These are phyloP conservation scores for Anastatus disparis DNA, from an alignment of 1,140 invertebrate genomes.

Conservation along the genomic window DNA sequence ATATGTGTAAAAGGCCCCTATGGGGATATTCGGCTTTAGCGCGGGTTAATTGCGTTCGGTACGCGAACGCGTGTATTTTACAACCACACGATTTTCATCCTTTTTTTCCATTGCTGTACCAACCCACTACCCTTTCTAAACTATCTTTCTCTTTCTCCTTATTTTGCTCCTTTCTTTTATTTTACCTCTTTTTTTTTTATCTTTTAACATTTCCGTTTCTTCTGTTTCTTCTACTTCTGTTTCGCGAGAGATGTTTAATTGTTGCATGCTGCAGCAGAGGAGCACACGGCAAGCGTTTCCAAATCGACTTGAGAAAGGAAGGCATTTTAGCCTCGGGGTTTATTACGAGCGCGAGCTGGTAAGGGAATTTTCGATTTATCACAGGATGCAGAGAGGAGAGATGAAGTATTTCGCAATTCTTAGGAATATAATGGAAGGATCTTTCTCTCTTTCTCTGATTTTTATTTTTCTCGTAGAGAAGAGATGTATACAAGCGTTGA, in stretches of 20 bases:
- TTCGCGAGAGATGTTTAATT: conserved; percentile 56
- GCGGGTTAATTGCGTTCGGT: conserved; percentile 65
- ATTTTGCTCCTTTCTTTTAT: conserved; percentile 26
- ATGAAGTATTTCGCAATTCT: conserved; percentile 6
- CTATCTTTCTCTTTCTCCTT: conserved; percentile 39
- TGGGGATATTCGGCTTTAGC: conserved; percentile 59
- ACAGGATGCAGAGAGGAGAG: not conserved
- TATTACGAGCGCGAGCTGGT: not conserved
- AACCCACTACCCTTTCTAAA: conserved; percentile 32
- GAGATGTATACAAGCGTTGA: too few relatives aligned
- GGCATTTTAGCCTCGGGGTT: not conserved
- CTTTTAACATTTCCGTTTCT: too few relatives aligned
- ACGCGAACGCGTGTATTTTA: conserved; percentile 62
- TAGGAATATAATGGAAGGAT: not conserved
- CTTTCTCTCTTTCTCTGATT: too few relatives aligned
- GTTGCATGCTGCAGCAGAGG: too few relatives aligned
- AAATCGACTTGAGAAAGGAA: conserved; percentile 43
- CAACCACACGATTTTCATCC: conserved; percentile 60
- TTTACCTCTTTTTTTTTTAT: conserved; percentile 15
- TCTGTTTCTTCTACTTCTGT: conserved; percentile 35
- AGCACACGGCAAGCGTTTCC: conserved; percentile 52
- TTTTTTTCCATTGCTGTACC: conserved; percentile 52
- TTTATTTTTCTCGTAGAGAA: too few relatives aligned
- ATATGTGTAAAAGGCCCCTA: conserved; percentile 49
- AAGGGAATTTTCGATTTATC: conserved; percentile 35